These are phyloP conservation scores for Smittia sp. DNA, from an alignment of 2,888 invertebrate genomes.

Conservation along the genomic window DNA sequence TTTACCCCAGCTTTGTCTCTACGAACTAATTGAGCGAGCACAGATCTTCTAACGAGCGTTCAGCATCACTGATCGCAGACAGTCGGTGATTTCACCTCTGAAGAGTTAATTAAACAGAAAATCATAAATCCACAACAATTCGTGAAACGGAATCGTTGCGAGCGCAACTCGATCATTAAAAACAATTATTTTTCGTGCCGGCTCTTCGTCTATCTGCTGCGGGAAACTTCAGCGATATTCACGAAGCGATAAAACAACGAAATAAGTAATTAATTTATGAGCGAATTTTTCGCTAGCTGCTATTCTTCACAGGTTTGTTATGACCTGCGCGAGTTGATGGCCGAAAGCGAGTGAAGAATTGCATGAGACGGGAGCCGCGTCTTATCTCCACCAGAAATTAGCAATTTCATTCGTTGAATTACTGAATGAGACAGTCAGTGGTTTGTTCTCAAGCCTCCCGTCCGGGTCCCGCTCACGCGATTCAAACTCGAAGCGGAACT, in stretches of 20 bases:
- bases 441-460: background rate
- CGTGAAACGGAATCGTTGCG: slow-evolving; percentile 13
- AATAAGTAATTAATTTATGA: slow-evolving; percentile 38
- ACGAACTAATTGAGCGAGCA: too few relatives aligned
- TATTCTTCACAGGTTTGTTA: background rate
- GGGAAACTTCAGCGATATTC: slow-evolving; percentile 34
- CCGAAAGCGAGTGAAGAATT: slow-evolving; percentile 34
- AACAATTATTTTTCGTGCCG: slow-evolving; percentile 40
- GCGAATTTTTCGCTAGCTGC: background rate
- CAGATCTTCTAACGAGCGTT: background rate
- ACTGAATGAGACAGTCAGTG: slow-evolving; percentile 39
- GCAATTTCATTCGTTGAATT: slow-evolving; percentile 37
- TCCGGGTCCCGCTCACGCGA: too few relatives aligned
- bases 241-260: slow-evolving; percentile 34
- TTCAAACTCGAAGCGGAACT: background rate
- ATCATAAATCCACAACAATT: slow-evolving; percentile 36
- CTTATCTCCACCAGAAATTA: slow-evolving; percentile 36
- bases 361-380: slow-evolving; percentile 23
- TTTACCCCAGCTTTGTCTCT: too few relatives aligned
- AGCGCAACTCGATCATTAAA: slow-evolving; percentile 37
- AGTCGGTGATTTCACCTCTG: background rate
- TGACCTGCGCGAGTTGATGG: slow-evolving; percentile 19
- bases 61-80: background rate
- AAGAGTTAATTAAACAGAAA: slow-evolving; percentile 36
- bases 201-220: background rate